Evolutionary conservation across 2,888 invertebrate genomes (phyloP).

Genomic region (Acanthacorydalis orientalis): DNA sequence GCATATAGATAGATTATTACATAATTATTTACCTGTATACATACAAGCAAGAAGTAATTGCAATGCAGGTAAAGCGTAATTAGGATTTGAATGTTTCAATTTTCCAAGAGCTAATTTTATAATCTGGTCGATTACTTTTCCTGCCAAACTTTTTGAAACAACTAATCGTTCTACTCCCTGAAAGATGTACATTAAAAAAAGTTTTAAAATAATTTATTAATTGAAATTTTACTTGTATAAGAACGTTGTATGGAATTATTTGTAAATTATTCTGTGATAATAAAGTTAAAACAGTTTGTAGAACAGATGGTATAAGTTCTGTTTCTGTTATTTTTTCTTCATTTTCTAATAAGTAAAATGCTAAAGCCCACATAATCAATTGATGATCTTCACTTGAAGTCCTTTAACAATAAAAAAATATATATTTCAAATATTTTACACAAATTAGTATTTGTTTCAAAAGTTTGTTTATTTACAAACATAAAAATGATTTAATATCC

Average conservation of each 20-base stretch:
- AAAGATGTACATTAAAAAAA: conserved; percentile 9
- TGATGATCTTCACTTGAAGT: conserved; percentile 39
- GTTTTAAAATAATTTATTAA: conserved; percentile 14
- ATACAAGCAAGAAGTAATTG: conserved; percentile 63
- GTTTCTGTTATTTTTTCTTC: conserved; percentile 43
- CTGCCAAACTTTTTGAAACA: conserved; percentile 32
- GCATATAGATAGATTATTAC: too few species aligned
- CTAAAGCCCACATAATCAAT: conserved; percentile 53
- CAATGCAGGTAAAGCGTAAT: conserved; percentile 49
- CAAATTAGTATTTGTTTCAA: too few species aligned
- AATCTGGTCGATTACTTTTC: conserved; percentile 42
- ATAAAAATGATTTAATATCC: neutral
- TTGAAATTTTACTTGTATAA: conserved; percentile 28
- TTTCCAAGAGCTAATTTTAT: conserved; percentile 50
- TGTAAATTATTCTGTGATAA: conserved; percentile 27
- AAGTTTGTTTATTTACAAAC: neutral
- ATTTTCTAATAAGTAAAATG: conserved; percentile 60
- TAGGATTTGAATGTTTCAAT: conserved; percentile 49
- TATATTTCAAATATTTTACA: neutral
- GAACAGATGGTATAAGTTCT: conserved; percentile 35
- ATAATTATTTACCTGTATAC: conserved; percentile 41
- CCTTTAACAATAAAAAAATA: conserved; percentile 18
- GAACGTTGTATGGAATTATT: conserved; percentile 26
- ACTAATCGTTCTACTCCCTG: conserved; percentile 57
- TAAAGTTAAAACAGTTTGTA: conserved; percentile 37